These are phyloP conservation scores for Oxystoma pomonae DNA, from an alignment of 2,888 invertebrate species.

Conservation along the genomic window DNA sequence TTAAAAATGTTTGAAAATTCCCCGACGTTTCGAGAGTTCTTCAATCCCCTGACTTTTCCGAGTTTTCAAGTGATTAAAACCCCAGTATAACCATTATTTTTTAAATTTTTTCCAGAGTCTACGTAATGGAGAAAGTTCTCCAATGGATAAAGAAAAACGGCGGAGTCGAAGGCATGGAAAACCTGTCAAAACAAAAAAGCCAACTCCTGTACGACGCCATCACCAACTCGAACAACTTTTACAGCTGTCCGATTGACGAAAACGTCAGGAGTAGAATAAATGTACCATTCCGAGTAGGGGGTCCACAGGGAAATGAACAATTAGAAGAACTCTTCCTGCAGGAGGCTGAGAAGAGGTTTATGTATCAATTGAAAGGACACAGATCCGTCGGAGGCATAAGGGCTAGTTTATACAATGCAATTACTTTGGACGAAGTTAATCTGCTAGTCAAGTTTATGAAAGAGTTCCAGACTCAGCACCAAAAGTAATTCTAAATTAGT, in stretches of 20 bases:
- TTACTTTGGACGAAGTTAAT: conserved; percentile 75
- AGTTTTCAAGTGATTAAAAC: too few relatives aligned
- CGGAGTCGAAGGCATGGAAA: conserved; percentile 79
- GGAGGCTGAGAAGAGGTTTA: conserved; percentile 69
- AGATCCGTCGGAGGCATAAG: conserved; percentile 93
- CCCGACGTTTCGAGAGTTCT: too few relatives aligned
- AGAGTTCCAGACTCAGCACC: conserved; percentile 27
- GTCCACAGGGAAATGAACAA: conserved; percentile 64
- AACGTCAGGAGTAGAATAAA: conserved; percentile 84
- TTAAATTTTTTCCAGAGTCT: conserved; percentile 75
- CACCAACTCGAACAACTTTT: conserved; percentile 82
- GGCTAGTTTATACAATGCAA: conserved; percentile 93
- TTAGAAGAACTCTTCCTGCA: conserved; percentile 84
- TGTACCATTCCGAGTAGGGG: conserved; percentile 81
- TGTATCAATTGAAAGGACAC: conserved; percentile 93
- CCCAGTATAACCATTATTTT: too few relatives aligned
- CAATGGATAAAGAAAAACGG: conserved; percentile 87
- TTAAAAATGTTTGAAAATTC: too few relatives aligned
- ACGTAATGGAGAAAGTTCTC: conserved; percentile 87
- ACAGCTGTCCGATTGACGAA: conserved; percentile 67
- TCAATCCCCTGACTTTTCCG: too few relatives aligned
- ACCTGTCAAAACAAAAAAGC: conserved; percentile 65
- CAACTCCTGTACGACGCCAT: conserved; percentile 76
- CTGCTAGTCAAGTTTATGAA: conserved; percentile 61
- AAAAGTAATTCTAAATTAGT: conserved; percentile 9